Conservation (phyloP, 1,140 invertebrate genomes). For the Euura saliciscinereae region DNA sequence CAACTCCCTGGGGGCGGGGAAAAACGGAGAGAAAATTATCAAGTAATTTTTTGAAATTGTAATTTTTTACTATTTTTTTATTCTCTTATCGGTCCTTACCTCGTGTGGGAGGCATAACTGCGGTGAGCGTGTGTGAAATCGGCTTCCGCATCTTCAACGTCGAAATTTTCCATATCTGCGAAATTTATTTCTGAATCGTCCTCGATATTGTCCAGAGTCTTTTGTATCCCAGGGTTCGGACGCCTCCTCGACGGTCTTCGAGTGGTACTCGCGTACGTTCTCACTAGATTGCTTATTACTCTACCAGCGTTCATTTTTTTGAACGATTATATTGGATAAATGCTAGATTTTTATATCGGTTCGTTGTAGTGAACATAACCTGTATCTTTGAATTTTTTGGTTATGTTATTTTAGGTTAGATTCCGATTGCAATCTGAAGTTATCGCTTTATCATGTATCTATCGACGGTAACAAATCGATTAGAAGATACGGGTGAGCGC, state of each 20-base stretch:
- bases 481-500: too few relatives aligned
- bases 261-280: neutral
- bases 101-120: slow-evolving; percentile 49
- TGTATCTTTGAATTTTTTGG: too few relatives aligned
- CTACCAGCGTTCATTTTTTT: neutral
- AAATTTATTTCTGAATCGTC: slow-evolving; percentile 22
- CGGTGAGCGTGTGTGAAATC: slow-evolving; percentile 57
- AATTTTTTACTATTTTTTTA: neutral
- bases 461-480: too few relatives aligned
- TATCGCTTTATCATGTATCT: too few relatives aligned
- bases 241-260: neutral
- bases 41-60: slow-evolving; percentile 16
- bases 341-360: too few relatives aligned
- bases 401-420: too few relatives aligned
- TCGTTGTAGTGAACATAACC: too few relatives aligned
- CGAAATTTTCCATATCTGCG: slow-evolving; percentile 51
- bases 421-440: too few relatives aligned
- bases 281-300: neutral
- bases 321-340: too few relatives aligned
- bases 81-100: slow-evolving; percentile 26
- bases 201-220: slow-evolving; percentile 20
- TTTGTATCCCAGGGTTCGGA: slow-evolving; percentile 23
- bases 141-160: slow-evolving; percentile 48
- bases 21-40: neutral
- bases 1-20: slow-evolving; percentile 42